Base-by-base conservation (phyloP, 2,797 vertebrate species). In the Leuciscus waleckii region DNA sequence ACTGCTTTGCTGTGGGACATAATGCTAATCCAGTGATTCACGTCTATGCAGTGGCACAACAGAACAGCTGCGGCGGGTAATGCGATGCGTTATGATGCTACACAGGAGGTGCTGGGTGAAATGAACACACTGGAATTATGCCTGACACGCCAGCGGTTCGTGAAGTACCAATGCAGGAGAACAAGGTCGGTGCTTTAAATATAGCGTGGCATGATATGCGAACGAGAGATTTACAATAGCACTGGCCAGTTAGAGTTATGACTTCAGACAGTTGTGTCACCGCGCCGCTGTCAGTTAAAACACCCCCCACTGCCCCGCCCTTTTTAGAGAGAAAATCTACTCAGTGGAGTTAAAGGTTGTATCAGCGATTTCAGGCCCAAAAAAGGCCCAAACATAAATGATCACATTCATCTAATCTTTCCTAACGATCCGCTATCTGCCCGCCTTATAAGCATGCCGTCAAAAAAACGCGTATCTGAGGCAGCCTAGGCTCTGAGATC, bases 181-280 rank as follows among this genome's bases (percentile, higher is more conserved):
- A 81, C 85, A 89, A 89, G 87, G 88, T 87, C 84, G 43, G 19
- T 61, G 49, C 71, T 84, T 86, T 89, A 89, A 89, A 89, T 88
- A 86, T 83, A 89, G 82, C 2, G 43, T 78, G 13, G 39, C 14
- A 39, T 73, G 78, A 88, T 29, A 85, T 87, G 83, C 7, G 46
- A 67, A 46, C 0, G 16, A 13, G 58, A 79, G 79, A 82, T 87
- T 82, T 82, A 87, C 16, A 16, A 37, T 65, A 29, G 23, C 35
- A 41, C 43, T 29, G 29, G 37, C 69, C 65, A 46, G 61, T 41
- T 54, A 71, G 56, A 21, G 29, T 65, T 63, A 71, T 73, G 54
- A 65, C 26, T 80, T 79, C 32, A 70, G 78, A 78, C 26, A 32
- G n/a, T 39, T 69, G 87, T 83, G 85, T 88, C 86, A 37, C 69